Percentiles rank a stretch among this genome's conserved stretches.
Conservation (phyloP, 2,797 vertebrate species). For the Gallirallus australis region DNA sequence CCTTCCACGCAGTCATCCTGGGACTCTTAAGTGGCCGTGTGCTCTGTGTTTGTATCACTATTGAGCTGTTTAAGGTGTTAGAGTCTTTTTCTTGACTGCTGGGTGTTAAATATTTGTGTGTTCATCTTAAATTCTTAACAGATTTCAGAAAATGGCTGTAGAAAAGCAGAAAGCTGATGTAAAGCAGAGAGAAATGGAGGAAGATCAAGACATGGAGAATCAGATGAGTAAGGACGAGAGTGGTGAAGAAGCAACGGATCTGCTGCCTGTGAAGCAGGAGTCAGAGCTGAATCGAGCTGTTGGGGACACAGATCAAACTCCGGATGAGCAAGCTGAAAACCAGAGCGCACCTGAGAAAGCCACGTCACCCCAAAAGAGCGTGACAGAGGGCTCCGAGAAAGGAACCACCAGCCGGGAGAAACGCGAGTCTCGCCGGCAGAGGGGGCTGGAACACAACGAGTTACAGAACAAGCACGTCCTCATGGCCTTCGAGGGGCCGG, state of each 20-base stretch:
- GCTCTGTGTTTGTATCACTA: neutral
- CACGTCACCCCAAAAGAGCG: neutral
- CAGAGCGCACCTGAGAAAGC: neutral
- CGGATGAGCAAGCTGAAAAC: neutral
- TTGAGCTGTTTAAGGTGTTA: neutral
- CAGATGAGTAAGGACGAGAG: neutral
- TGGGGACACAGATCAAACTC: neutral
- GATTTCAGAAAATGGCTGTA: conserved; percentile 74
- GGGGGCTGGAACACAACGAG: conserved; percentile 94
- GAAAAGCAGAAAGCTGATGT: conserved; percentile 81
- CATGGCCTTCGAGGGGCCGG: conserved; percentile 41
- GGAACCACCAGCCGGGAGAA: conserved; percentile 87
- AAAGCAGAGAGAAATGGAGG: conserved; percentile 60
- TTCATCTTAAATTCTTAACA: neutral
- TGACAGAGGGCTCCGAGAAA: conserved; percentile 57
- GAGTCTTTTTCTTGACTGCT: neutral
- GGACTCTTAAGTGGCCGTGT: neutral
- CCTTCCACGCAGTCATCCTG: neutral
- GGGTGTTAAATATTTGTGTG: neutral
- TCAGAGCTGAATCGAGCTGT: neutral
- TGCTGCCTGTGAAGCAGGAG: neutral
- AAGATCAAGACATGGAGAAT: neutral
- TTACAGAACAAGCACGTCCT: conserved; percentile 85
- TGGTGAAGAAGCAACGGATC: neutral
- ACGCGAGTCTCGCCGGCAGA: conserved; percentile 88